These are phyloP conservation scores for Pseudochaenichthys georgianus DNA, from an alignment of 2,797 vertebrate species.

Conservation along the genomic window DNA sequence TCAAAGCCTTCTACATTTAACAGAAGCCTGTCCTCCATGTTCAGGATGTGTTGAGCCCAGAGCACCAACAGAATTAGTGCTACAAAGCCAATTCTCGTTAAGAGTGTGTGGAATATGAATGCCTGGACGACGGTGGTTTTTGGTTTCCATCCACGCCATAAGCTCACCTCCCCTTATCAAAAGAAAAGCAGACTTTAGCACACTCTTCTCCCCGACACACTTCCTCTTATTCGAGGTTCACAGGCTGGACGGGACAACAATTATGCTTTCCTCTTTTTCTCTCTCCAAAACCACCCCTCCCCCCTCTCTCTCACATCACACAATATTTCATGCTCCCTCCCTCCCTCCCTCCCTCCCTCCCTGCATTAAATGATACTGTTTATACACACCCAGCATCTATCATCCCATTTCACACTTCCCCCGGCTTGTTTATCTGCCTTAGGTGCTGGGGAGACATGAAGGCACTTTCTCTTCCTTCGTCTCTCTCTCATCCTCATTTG, in stretches of 20 bases:
- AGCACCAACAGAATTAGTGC: slow-evolving; percentile 63
- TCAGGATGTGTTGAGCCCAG: slow-evolving; percentile 53
- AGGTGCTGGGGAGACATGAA: slow-evolving; percentile 80
- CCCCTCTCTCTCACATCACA: slow-evolving; percentile 67
- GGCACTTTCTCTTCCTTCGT: slow-evolving; percentile 63
- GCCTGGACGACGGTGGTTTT: slow-evolving; percentile 37
- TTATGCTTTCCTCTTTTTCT: slow-evolving; percentile 38
- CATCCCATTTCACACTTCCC: slow-evolving; percentile 83
- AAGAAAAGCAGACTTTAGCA: slow-evolving; percentile 51
- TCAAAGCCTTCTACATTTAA: slow-evolving; percentile 56
- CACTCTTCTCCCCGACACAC: slow-evolving; percentile 22
- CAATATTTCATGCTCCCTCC: slow-evolving; percentile 71
- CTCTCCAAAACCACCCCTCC: slow-evolving; percentile 46
- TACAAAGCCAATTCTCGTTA: slow-evolving; percentile 53
- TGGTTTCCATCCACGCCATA: slow-evolving; percentile 14
- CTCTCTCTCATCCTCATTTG: slow-evolving; percentile 55
- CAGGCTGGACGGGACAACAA: slow-evolving; percentile 57
- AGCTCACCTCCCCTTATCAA: slow-evolving; percentile 64
- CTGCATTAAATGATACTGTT: slow-evolving; percentile 82
- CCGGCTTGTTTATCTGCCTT: slow-evolving; percentile 80
- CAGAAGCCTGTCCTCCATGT: slow-evolving; percentile 47
- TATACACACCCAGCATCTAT: slow-evolving; percentile 82
- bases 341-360: slow-evolving; percentile 51
- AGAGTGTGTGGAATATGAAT: slow-evolving; percentile 63
- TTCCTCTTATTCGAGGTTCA: slow-evolving; percentile 64